A percentile compares a stretch with the other conserved stretches of the same genome.
Evolutionary conservation across 1,140 invertebrate species (phyloP).

Genomic region (Nephotettix cincticeps): DNA sequence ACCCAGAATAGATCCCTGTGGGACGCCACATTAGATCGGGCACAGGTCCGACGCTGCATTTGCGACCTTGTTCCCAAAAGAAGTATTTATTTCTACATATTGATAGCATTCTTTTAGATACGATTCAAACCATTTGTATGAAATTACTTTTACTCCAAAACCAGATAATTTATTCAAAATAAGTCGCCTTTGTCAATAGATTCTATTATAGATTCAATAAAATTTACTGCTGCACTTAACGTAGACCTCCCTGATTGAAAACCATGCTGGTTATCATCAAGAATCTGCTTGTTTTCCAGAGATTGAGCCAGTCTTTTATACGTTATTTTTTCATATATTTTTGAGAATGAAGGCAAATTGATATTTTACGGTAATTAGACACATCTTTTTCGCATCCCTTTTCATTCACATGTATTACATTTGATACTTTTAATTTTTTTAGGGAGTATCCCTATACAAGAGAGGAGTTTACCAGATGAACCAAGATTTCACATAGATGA

Average conservation of each 20-base stretch:
- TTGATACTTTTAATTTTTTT: too few species aligned
- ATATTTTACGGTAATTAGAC: too few species aligned
- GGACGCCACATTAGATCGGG: not conserved
- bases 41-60: not conserved
- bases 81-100: not conserved
- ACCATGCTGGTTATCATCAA: not conserved
- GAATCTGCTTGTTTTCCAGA: not conserved
- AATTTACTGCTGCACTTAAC: not conserved
- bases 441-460: too few species aligned
- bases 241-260: not conserved
- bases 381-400: too few species aligned
- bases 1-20: not conserved
- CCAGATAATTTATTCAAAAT: not conserved
- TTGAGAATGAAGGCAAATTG: too few species aligned
- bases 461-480: too few species aligned
- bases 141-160: not conserved
- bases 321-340: not conserved
- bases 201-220: not conserved
- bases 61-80: not conserved
- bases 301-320: not conserved
- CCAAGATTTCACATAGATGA: too few species aligned
- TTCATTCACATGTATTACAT: too few species aligned
- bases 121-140: not conserved
- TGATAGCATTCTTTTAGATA: not conserved
- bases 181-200: not conserved